Base-by-base conservation (phyloP, 2,113 vertebrate genomes). In the Garra rufa region DNA sequence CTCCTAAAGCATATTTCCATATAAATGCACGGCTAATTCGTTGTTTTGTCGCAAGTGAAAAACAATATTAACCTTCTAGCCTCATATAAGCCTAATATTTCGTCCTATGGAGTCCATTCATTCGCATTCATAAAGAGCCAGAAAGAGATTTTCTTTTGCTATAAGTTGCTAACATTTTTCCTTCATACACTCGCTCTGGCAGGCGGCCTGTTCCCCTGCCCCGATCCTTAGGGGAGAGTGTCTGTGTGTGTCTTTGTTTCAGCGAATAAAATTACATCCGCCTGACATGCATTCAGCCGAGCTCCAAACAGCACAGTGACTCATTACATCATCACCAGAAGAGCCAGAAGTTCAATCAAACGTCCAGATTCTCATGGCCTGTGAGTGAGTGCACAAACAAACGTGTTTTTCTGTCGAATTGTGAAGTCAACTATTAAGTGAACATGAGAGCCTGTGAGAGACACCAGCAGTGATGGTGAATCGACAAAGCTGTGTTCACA, bases 321-420 rank as follows among this genome's bases (percentile, higher is more conserved):
- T 84, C 85, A 81, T 86, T 88, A 86, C 81, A 55, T 85, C 87
- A 83, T 83, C 77, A 74, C 48, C 84, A 81, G 44, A 88, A 76
- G 28, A 86, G 84, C 81, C 85, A 83, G 46, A 85, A 80, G 74
- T 87, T 46, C 67, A 75, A 81, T 34, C 75, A 83, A 80, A 38
- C 30, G 76, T 71, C 83, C 76, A 81, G 61, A 82, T 26, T 89
- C 73, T 83, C 44, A 59, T 44, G 41, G 69, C 67, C 17, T 38
- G 15, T 83, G 52, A 77, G 76, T 76, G 30, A 55, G 8, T 71
- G 28, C 24, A 30, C 48, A 71, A 70, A 52, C 48, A 46, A n/a
- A n/a, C 76, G 38, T 38, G 9, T 75, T n/a, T 26, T 24, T 67
- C 61, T 65, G 88, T 50, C 63, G 63, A 73, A 84, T 76, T 59